Evolutionary conservation across 2,797 vertebrate species (phyloP), one percentile per base, ranked within the genome.

Genomic region (Micrastur ruficollis): DNA sequence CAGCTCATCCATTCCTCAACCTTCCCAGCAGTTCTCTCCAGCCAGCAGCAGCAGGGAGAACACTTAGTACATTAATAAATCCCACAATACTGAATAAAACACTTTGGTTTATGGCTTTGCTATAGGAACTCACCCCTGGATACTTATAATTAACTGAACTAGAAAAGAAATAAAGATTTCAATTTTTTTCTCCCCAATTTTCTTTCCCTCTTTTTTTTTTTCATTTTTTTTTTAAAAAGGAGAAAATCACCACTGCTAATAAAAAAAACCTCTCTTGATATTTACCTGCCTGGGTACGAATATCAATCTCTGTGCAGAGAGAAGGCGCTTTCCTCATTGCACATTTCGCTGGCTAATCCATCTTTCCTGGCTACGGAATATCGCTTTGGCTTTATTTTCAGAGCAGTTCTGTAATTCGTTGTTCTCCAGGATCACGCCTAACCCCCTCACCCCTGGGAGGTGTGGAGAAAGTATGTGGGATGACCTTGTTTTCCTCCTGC

Each of bases 41-140:
- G 75, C 82, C 82, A 93, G 52, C 42, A 75, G 79, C 74, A 95
- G 70, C 50, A 79, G 71, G 70, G 40, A 96, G 62, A 67, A 44
- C 4, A 6, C 6, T 92, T 31, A 63, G 16, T 23, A 52, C 10
- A 4, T 93, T 79, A 76, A 89, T 81, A 92, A 93, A 94, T 76
- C 84, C 72, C 52, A 7, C 59, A 80, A 68, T n/a, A 74, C 71
- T 52, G 63, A 76, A 73, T 59, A 80, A 92, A 86, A 38, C 47
- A 65, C 66, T 88, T 55, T 79, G 31, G 21, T 92, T 94, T 96
- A 95, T 66, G 55, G 80, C 34, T 86, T 88, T 62, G 53, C 62
- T 81, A 2, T 62, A 67, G 86, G 85, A 95, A 84, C 65, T 89
- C 75, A 89, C 36, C 47, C 72, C 49, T 55, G 59, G 78, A 72